phyloP scores from a whole-genome alignment of 2,113 vertebrate species.

The Lamprologus speciosus region DNA sequence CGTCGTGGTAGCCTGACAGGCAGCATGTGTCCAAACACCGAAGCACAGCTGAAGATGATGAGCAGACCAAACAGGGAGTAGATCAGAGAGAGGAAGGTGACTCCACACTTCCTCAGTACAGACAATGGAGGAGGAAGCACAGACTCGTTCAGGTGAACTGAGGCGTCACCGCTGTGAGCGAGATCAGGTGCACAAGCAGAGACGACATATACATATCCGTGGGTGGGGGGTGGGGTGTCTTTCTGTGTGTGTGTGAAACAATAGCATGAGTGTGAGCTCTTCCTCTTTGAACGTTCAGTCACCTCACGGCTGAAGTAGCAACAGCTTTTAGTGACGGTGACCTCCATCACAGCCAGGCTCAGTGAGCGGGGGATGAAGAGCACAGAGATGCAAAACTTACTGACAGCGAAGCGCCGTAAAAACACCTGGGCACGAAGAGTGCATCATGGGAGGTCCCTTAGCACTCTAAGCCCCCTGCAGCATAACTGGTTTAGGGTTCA shows the following conservation, averaged over 20 bases:
- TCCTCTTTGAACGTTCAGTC: background rate
- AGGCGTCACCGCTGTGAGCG: background rate
- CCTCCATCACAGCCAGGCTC: background rate
- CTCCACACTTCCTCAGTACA: background rate
- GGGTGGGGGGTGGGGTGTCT: background rate
- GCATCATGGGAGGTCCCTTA: background rate
- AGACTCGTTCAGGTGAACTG: background rate
- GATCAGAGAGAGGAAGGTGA: background rate
- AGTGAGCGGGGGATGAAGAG: background rate
- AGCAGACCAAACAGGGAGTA: background rate
- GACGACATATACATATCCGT: fast-evolving
- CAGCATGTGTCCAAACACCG: background rate
- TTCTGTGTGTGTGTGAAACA: background rate
- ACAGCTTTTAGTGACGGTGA: background rate
- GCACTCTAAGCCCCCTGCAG: background rate
- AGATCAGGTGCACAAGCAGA: background rate
- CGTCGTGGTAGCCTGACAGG: background rate
- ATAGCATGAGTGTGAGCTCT: background rate
- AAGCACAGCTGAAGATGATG: background rate
- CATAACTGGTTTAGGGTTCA: background rate
- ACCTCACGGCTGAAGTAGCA: background rate
- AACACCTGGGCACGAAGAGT: background rate
- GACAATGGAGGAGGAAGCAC: background rate
- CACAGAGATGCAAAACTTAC: background rate
- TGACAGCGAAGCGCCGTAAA: background rate